Evolutionary conservation across 2,797 vertebrate genomes (phyloP).

Genomic region (Sylvia borin): DNA sequence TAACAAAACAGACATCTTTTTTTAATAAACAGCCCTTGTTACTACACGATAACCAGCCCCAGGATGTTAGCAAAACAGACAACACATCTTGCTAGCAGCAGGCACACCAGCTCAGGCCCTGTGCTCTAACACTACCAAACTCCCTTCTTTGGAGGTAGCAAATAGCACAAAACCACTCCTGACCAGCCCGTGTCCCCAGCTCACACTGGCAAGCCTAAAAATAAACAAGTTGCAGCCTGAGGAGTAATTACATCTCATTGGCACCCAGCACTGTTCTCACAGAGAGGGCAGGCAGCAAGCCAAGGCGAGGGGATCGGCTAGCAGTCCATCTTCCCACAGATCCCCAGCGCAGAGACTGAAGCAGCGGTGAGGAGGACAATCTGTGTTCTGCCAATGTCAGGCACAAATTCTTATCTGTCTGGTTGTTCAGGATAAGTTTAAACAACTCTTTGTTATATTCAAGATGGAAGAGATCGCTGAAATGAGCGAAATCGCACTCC

Average conservation of each 20-base stretch:
- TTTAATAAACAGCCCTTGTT: conserved; percentile 39
- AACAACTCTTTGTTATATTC: not conserved
- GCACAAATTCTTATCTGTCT: not conserved
- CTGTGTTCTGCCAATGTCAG: rapidly evolving
- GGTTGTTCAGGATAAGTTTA: not conserved
- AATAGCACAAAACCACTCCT: not conserved
- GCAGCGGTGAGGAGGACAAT: not conserved
- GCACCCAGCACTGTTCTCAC: not conserved
- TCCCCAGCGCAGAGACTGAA: not conserved
- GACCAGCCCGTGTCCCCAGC: not conserved
- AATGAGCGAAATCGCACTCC: not conserved
- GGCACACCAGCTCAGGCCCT: not conserved
- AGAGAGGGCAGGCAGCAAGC: not conserved
- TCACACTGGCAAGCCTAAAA: conserved; percentile 4
- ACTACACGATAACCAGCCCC: not conserved
- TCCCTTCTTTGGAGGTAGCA: not conserved
- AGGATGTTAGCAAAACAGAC: conserved; percentile 35
- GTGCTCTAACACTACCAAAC: not conserved
- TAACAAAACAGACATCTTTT: conserved; percentile 27
- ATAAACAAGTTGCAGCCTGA: conserved; percentile 43
- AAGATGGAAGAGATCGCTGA: not conserved
- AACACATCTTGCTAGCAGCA: not conserved
- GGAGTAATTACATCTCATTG: not conserved
- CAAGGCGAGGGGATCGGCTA: not conserved
- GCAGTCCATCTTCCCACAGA: not conserved